Base-by-base conservation (phyloP, 2,888 invertebrate genomes). In the Caenorhabditis sp. region DNA sequence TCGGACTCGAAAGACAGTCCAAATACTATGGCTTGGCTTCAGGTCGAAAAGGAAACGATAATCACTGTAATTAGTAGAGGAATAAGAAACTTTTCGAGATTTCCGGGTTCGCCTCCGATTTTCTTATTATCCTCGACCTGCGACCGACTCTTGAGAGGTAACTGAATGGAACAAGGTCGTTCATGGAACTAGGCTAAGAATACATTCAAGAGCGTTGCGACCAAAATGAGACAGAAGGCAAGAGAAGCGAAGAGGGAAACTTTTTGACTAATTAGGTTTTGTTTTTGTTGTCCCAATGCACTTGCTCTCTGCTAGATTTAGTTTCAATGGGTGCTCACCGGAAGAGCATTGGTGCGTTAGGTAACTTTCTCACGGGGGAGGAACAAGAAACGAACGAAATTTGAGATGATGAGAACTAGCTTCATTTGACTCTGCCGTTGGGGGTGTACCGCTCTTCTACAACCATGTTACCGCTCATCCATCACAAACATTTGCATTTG, bases 401-500 rank as follows among this genome's bases (percentile, higher is more conserved):
- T 70, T 69, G 77, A 77, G 69, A 69, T 31, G 44, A 49, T 61
- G 63, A 19, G 61, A 70, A 70, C 61, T 47, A 54, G 68, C 59
- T 76, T 51, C 64, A 54, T 68, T 31, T 56, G 63, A 58, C 58
- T 75, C 38, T 47, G 59, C 58, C 41, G 54, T 51, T 28, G 47
- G 59, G 38, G 66, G 19, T 35, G 35, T 51, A 35, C 66, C 58
- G 24, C 74, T 54, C 28, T 58, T 44, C 28, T 28, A 14, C 10
- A 35, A 35, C 64, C 51, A 64, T 44, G 64, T 73, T 74, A 75
- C 74, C 74, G 76, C 76, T 70, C 77, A 77, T 77, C 69, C 76
- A 77, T 77, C 69, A 77, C 77, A 77, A 77, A 77, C 69, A 77
- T 77, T 77, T 77, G 77, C 77, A 77, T 77, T 77, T 70, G 69